Evolutionary conservation across 2,888 invertebrate genomes (phyloP).

Genomic region (Pheosia gnoma): DNA sequence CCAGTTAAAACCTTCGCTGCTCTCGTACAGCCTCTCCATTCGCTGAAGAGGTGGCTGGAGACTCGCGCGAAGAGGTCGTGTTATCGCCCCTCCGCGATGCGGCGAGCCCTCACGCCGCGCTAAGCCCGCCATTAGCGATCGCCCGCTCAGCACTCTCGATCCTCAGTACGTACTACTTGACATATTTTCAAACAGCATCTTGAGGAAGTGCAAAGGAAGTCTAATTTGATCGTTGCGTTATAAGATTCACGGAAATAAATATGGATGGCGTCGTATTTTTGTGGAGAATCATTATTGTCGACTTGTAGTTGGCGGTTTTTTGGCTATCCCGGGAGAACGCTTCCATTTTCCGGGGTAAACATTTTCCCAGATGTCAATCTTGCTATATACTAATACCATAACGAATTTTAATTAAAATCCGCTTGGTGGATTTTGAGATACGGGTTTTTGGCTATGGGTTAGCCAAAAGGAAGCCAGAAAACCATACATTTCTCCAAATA

Average conservation of each 20-base stretch:
- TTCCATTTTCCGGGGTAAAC: too few species aligned
- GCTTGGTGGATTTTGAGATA: not conserved
- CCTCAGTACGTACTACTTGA: not conserved
- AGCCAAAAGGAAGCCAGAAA: too few species aligned
- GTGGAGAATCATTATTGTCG: not conserved
- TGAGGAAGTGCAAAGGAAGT: not conserved
- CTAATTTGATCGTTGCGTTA: not conserved
- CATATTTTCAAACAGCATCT: not conserved
- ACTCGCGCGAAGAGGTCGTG: not conserved
- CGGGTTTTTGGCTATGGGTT: too few species aligned
- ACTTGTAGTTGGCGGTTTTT: too few species aligned
- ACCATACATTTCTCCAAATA: too few species aligned
- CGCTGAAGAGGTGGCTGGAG: not conserved
- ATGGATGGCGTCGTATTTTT: not conserved
- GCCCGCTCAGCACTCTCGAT: not conserved
- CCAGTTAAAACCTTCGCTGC: not conserved
- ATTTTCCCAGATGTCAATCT: too few species aligned
- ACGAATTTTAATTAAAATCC: not conserved
- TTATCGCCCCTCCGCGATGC: not conserved
- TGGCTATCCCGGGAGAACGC: too few species aligned
- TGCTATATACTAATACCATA: too few species aligned
- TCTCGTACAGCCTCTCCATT: not conserved
- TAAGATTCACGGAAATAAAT: not conserved
- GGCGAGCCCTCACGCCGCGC: constrained; percentile 1
- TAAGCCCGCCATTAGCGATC: constrained; percentile 2